Evolutionary conservation across 2,888 invertebrate species (phyloP), one percentile per base, ranked within the genome.

Genomic region (Troides oblongomaculatus): DNA sequence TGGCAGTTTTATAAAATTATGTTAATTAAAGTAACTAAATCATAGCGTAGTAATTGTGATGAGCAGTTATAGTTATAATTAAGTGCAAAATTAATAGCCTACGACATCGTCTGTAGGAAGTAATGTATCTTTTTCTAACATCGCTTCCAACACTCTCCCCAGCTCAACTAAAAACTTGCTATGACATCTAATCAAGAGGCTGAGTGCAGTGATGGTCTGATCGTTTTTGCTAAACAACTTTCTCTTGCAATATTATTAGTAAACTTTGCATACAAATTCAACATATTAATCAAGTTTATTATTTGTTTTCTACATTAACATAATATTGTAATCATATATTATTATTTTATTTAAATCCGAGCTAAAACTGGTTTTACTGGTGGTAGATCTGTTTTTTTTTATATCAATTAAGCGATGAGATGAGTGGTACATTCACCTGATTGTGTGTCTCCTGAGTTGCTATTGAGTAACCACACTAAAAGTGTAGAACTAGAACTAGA

Each of bases 211-310:
- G 60, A 60, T 8, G 21, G 30, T 53, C 23, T 58, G 23, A 59
- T 59, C n/a, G 60, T 66, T 66, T 60, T 66, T 66, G 50, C 60
- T 23, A 61, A n/a, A 60, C 50, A 66, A 60, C 60, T 66, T 50
- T 66, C 50, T 50, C 66, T 53, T 14, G 53, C 36, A 21, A 53
- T 60, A 66, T 46, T 46, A 46, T 46, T 46, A 46, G 46, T 46
- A 4, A 53, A 50, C 17, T 50, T 50, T 18, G 50, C 2, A n/a
- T 53, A 53, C 18, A 12, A 53, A 53, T 53, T 5, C 10, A 6
- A n/a, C 4, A 53, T 46, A n/a, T 53, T 53, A 53, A 53, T 53
- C n/a, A 53, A 18, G n/a, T 53, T n/a, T 3, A 18, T n/a, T 53
- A 53, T n/a, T 53, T n/a, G n/a, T 53, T 53, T n/a, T 53, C 53